These are phyloP conservation scores for Neodon shergylaensis DNA, from an alignment of 2,113 vertebrate genomes.

Conservation along the genomic window DNA sequence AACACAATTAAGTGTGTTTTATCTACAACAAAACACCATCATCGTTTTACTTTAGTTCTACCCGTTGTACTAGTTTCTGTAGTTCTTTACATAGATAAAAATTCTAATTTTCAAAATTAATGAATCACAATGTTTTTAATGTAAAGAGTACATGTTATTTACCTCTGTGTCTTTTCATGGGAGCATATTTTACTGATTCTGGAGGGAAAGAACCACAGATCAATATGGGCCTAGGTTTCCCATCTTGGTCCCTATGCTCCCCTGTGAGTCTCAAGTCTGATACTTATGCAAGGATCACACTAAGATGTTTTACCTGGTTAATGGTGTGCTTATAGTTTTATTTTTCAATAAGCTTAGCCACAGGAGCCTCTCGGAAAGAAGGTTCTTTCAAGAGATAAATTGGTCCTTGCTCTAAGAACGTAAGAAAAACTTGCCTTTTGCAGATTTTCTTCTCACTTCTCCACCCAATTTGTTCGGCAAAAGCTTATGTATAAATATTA, in stretches of 20 bases:
- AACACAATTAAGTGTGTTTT: not conserved
- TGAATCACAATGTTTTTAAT: not conserved
- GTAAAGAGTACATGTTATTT: not conserved
- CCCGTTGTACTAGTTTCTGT: not conserved
- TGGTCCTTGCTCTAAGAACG: constrained; percentile 56
- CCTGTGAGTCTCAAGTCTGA: constrained; percentile 40
- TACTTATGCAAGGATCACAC: constrained; percentile 45
- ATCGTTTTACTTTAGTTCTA: not conserved
- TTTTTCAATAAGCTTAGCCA: constrained; percentile 73
- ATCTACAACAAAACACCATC: not conserved
- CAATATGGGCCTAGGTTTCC: not conserved
- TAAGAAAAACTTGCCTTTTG: constrained; percentile 57
- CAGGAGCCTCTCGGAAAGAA: constrained; percentile 49
- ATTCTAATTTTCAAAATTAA: constrained; percentile 36
- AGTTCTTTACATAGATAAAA: not conserved
- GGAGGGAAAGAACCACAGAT: not conserved
- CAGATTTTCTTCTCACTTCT: constrained; percentile 66
- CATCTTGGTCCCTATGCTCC: not conserved
- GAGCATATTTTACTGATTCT: not conserved
- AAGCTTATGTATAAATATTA: constrained; percentile 63
- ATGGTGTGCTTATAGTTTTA: constrained; percentile 63
- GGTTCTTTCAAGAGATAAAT: constrained; percentile 70
- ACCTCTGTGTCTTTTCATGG: not conserved
- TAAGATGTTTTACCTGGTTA: constrained; percentile 67
- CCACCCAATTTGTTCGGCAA: constrained; percentile 70